A percentile compares a stretch with the other conserved stretches of the same genome.
Evolutionary conservation across 2,888 invertebrate genomes (phyloP).

Genomic region (Chironomus tentans): DNA sequence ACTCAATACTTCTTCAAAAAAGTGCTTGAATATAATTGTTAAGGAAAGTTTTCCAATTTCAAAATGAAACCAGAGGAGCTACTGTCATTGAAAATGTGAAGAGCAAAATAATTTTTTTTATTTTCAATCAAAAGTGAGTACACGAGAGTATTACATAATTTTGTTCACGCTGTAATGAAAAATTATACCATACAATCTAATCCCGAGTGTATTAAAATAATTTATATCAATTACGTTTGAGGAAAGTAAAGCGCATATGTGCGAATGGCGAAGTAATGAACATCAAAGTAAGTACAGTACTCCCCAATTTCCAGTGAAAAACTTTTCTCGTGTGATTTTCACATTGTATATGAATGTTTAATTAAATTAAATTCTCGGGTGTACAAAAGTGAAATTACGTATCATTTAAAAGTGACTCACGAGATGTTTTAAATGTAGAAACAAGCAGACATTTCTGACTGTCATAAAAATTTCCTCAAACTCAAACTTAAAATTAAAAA

Average conservation of each 20-base stretch:
- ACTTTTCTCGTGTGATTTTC: not conserved
- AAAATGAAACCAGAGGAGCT: no score
- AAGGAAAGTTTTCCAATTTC: no score
- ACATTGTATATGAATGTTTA: not conserved
- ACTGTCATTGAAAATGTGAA: no score
- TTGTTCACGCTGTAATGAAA: no score
- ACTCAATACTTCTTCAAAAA: no score
- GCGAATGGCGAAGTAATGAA: not conserved
- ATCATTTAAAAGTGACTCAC: not conserved
- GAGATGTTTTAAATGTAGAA: no score
- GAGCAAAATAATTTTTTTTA: no score
- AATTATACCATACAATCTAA: not conserved
- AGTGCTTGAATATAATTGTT: no score
- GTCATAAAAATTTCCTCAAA: no score
- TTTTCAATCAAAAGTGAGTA: no score
- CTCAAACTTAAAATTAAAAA: not conserved
- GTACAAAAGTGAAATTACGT: slow-evolving; percentile 12
- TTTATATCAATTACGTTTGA: slow-evolving; percentile 21
- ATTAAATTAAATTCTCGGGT: slow-evolving; percentile 21
- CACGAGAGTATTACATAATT: not conserved
- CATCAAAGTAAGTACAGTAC: not conserved
- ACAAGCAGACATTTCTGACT: no score
- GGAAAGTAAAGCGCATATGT: not conserved
- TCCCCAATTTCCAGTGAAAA: not conserved
- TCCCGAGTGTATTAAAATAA: slow-evolving; percentile 17